These are phyloP conservation scores for Actinia equina DNA, from an alignment of 64 coral and sea anemone genomes.

Conservation along the genomic window DNA sequence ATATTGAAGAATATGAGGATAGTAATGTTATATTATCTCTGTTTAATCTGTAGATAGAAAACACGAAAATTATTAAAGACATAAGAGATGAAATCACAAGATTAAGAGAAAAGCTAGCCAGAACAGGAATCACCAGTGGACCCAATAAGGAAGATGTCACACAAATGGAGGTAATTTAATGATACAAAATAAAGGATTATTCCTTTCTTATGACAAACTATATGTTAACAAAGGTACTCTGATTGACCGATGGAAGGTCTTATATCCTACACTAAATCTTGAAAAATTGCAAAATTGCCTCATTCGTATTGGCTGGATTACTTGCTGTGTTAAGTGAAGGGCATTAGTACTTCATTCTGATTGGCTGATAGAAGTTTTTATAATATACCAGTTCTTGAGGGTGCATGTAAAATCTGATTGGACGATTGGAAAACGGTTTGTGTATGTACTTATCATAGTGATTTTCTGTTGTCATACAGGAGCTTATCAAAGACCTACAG, in stretches of 20 bases:
- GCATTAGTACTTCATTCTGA: no score
- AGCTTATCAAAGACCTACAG: constrained; percentile 91
- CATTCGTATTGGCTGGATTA: no score
- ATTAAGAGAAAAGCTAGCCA: constrained; percentile 81
- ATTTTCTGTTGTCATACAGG: constrained; percentile 6
- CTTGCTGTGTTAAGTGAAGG: no score
- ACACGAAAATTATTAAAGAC: constrained; percentile 92
- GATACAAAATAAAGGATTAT: background rate
- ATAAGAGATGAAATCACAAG: constrained; percentile 83
- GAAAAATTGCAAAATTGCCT: no score
- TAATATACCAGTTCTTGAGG: no score
- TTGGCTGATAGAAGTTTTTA: no score
- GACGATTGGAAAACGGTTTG: background rate
- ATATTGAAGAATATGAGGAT: no score
- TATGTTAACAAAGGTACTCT: no score
- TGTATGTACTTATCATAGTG: no score
- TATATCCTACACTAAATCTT: no score
- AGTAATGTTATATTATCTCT: background rate
- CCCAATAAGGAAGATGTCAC: constrained; percentile 83
- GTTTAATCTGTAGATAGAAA: constrained; percentile 63
- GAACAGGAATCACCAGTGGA: constrained; percentile 50
- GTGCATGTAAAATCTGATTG: background rate
- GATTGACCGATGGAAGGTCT: no score
- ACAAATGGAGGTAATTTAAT: constrained; percentile 72
- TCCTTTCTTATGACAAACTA: no score